A percentile compares a stretch with the other conserved stretches of the same genome.
phyloP scores from a whole-genome alignment of 2,888 invertebrate genomes.

The Cyclophora punctaria region DNA sequence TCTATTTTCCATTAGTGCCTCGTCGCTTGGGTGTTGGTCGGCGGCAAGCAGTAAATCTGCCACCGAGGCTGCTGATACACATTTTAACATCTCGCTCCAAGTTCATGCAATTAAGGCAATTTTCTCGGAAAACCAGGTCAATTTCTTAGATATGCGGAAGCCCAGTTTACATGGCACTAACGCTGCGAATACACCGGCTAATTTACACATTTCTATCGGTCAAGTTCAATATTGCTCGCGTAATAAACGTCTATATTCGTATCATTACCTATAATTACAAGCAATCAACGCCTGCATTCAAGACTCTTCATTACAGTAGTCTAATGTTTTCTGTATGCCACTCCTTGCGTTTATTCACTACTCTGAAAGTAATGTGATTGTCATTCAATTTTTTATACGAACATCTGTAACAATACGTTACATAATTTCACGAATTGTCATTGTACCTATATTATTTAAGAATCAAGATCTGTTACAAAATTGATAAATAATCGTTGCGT shows the following conservation, averaged over 20 bases:
- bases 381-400: background rate
- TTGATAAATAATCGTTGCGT: slow-evolving; percentile 45
- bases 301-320: no score
- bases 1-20: background rate
- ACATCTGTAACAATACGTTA: slow-evolving; percentile 1
- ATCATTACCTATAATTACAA: no score
- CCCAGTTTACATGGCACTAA: slow-evolving; percentile 27
- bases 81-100: slow-evolving; percentile 29
- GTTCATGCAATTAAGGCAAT: slow-evolving; percentile 50
- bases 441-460: slow-evolving; percentile 15
- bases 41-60: background rate
- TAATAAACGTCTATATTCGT: slow-evolving; percentile 8
- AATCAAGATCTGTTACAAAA: slow-evolving; percentile 39
- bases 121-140: slow-evolving; percentile 51
- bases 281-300: no score
- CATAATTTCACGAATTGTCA: slow-evolving; percentile 15
- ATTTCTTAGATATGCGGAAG: slow-evolving; percentile 47
- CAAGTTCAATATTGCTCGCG: slow-evolving; percentile 16
- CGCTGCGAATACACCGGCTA: slow-evolving; percentile 24
- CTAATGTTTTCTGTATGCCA: no score
- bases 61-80: slow-evolving; percentile 17
- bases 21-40: background rate
- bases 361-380: background rate
- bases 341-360: background rate
- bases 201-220: slow-evolving; percentile 20